These are phyloP conservation scores for Caprella mutica DNA, from an alignment of 2,888 invertebrate genomes.

Conservation along the genomic window DNA sequence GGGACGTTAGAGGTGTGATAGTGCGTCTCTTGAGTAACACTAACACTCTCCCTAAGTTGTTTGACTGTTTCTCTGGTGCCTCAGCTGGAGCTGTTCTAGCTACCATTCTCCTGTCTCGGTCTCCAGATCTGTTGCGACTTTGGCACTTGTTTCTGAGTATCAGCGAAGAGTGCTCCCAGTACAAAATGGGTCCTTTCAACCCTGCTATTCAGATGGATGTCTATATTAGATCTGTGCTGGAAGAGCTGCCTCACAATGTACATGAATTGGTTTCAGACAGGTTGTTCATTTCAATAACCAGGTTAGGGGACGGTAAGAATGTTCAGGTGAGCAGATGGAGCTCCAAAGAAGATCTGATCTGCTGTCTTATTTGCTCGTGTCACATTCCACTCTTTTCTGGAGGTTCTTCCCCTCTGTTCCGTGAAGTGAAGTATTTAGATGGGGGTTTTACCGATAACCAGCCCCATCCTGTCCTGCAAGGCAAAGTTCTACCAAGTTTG, in stretches of 20 bases:
- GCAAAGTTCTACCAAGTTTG: too few species aligned
- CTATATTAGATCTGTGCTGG: constrained; percentile 15
- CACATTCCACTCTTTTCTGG: constrained; percentile 29
- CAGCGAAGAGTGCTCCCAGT: constrained; percentile 15
- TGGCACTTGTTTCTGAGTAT: constrained; percentile 14
- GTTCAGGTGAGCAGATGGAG: constrained; percentile 23
- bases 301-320: constrained; percentile 6
- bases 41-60: too few species aligned
- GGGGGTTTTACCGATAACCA: constrained; percentile 30
- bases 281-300: constrained; percentile 25
- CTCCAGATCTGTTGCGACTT: constrained; percentile 12
- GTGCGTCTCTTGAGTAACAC: too few species aligned
- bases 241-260: constrained; percentile 23
- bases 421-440: constrained; percentile 22
- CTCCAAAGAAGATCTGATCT: constrained; percentile 25
- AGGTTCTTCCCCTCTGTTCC: constrained; percentile 13
- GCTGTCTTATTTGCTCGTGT: constrained; percentile 25
- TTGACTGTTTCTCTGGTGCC: too few species aligned
- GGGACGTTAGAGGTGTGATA: too few species aligned
- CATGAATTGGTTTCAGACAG: constrained; percentile 17
- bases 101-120: constrained; percentile 14
- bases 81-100: constrained; percentile 30
- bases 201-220: constrained; percentile 21
- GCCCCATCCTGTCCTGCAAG: constrained; percentile 9
- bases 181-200: constrained; percentile 21